Evolutionary conservation across 1,140 invertebrate genomes (phyloP), one percentile per base, ranked within the genome.

Genomic region (Drosophila punjabiensis): DNA sequence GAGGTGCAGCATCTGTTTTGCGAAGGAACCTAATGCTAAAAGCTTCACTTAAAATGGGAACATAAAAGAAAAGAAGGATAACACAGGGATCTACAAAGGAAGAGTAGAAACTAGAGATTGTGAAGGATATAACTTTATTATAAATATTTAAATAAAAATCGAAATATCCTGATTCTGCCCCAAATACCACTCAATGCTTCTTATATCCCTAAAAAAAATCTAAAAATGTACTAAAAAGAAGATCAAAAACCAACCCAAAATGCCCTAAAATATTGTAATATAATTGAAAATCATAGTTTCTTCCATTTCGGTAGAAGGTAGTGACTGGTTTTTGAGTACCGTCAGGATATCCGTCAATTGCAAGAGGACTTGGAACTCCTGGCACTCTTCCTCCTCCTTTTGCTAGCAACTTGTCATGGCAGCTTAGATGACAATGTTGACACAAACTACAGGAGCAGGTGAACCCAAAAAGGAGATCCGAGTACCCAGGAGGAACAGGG

Each of bases 351-450:
- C 39, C 39, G 28, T 58, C 69, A 33, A 56, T 48, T 24, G 28
- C 10, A 14, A 18, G 52, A 14, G 30, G 30, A 14, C 50, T n/a
- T 5, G 8, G 8, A 9, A 16, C 50, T 41, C 7, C 45, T 14
- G 16, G 13, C 5, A 14, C 37, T 4, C 35, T 37, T 11, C 13
- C 35, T 37, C 5, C 8, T 33, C n/a, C 41, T 20, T 18, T 20
- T 24, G 4, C 30, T 67, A 39, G 30, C 47, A 45, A 74, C 71
- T 75, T 75, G 68, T 75, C 71, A 74, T 37, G 43, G 69, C 69
- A 75, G 71, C 69, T 75, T 74, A 75, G 71, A 61, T 74, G 55
- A 75, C 56, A 71, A 75, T 74, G 55, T 74, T 75, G 71, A 74
- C 45, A 45, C 33, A 50, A 69, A 48, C 18, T 30, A 20, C 18